Evolutionary conservation across 2,888 invertebrate species (phyloP).

Genomic region (Watsonalla binaria): DNA sequence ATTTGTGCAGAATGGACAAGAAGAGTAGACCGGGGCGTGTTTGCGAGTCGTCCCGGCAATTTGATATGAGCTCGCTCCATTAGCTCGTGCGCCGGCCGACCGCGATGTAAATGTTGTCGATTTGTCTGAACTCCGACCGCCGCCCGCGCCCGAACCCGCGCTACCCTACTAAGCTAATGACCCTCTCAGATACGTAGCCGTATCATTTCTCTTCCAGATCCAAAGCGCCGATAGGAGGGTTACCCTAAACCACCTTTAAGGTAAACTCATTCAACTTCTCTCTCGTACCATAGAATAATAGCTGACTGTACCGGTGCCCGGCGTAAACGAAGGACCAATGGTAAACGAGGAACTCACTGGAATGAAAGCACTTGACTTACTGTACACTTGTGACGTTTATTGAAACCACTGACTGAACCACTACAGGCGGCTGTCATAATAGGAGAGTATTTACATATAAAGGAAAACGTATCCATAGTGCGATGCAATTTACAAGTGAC

Average conservation of each 20-base stretch:
- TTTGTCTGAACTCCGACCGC: slow-evolving; percentile 36
- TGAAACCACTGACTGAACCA: too few relatives aligned
- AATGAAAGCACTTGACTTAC: too few relatives aligned
- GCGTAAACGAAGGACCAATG: too few relatives aligned
- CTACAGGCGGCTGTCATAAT: too few relatives aligned
- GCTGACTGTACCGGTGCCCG: too few relatives aligned
- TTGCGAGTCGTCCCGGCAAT: slow-evolving; percentile 23
- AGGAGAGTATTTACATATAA: too few relatives aligned
- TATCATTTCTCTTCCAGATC: slow-evolving; percentile 27
- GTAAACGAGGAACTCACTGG: too few relatives aligned
- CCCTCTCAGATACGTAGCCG: slow-evolving; percentile 31
- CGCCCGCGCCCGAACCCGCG: slow-evolving; percentile 13
- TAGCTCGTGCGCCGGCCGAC: slow-evolving; percentile 33
- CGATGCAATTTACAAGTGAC: too few relatives aligned
- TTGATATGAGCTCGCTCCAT: slow-evolving; percentile 39
- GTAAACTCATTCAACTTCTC: not conserved
- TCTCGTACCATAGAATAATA: not conserved
- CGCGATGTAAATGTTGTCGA: slow-evolving; percentile 45
- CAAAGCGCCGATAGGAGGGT: slow-evolving; percentile 16
- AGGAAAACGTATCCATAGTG: too few relatives aligned
- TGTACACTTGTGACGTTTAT: too few relatives aligned
- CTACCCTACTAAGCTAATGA: slow-evolving; percentile 39
- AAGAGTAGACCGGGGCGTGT: slow-evolving; percentile 5
- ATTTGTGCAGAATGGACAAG: slow-evolving; percentile 1
- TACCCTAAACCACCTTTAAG: not conserved